phyloP scores from a whole-genome alignment of 1,140 invertebrate genomes.

The Thaumatotibia leucotreta region DNA sequence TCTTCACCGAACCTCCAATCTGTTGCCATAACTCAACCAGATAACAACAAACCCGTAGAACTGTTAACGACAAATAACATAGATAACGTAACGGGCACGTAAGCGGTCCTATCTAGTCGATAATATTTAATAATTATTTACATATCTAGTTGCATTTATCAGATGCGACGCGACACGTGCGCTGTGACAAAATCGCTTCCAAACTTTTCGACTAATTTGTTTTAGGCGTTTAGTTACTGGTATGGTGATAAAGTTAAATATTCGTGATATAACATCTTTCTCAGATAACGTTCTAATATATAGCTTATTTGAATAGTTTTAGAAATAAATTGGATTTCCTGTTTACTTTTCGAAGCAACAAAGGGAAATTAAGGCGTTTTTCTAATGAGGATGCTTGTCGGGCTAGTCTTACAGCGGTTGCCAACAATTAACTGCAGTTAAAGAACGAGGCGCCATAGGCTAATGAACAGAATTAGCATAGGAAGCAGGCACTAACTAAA shows the following conservation, averaged over 20 bases:
- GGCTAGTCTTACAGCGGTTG: not conserved
- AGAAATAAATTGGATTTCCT: not conserved
- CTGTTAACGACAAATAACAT: constrained; percentile 69
- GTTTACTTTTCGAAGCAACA: not conserved
- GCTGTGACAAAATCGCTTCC: constrained; percentile 24
- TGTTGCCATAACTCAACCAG: constrained; percentile 63
- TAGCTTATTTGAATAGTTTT: not conserved
- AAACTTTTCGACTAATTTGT: constrained; percentile 17
- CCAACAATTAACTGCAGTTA: constrained; percentile 9
- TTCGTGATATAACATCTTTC: not conserved
- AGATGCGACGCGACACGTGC: constrained; percentile 39
- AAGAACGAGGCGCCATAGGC: not conserved
- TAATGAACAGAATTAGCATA: constrained; percentile 12
- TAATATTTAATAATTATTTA: constrained; percentile 74
- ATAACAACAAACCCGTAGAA: constrained; percentile 55
- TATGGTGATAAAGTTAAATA: constrained; percentile 6
- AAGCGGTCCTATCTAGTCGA: constrained; percentile 68
- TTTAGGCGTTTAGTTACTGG: not conserved
- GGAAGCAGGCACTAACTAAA: not conserved
- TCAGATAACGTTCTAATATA: not conserved
- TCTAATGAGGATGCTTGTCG: constrained; percentile 5
- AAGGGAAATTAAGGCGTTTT: constrained; percentile 4
- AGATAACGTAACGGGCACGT: constrained; percentile 67
- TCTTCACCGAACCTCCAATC: constrained; percentile 23
- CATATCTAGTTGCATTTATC: constrained; percentile 39